Evolutionary conservation across 2,888 invertebrate genomes (phyloP).

Genomic region (Micropterix aruncella): DNA sequence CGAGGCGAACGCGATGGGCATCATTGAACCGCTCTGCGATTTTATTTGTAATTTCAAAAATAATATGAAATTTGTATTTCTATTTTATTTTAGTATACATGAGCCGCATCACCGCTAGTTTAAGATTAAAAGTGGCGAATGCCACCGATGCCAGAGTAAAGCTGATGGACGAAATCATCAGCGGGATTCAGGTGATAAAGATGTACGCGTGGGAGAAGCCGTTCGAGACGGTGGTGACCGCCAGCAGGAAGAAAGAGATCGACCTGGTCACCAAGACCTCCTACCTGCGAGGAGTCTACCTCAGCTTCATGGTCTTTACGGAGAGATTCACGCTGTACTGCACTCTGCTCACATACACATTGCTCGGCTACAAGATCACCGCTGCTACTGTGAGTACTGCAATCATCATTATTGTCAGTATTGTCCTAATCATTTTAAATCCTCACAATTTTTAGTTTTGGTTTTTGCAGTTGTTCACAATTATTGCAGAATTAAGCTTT

Average conservation of each 20-base stretch:
- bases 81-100: slow-evolving; percentile 39
- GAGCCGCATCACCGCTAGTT: slow-evolving; percentile 45
- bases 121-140: slow-evolving; percentile 65
- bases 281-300: slow-evolving; percentile 48
- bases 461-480: no score
- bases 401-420: no score
- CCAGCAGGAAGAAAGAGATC: slow-evolving; percentile 46
- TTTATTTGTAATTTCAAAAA: no score
- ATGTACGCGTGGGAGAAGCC: slow-evolving; percentile 96
- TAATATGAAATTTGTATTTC: no score
- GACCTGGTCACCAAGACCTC: slow-evolving; percentile 45
- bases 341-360: slow-evolving; percentile 54
- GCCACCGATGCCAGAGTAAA: slow-evolving; percentile 83
- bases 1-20: no score
- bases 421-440: no score
- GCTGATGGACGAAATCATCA: slow-evolving; percentile 89
- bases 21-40: no score
- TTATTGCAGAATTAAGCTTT: no score
- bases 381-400: slow-evolving; percentile 50
- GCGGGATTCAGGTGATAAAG: slow-evolving; percentile 89
- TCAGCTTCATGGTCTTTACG: slow-evolving; percentile 69
- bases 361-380: slow-evolving; percentile 50
- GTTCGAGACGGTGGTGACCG: slow-evolving; percentile 63
- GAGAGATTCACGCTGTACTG: slow-evolving; percentile 66
- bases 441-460: no score